Conservation (phyloP, 2,113 vertebrate genomes). For the Malurus alboscapulatus region DNA sequence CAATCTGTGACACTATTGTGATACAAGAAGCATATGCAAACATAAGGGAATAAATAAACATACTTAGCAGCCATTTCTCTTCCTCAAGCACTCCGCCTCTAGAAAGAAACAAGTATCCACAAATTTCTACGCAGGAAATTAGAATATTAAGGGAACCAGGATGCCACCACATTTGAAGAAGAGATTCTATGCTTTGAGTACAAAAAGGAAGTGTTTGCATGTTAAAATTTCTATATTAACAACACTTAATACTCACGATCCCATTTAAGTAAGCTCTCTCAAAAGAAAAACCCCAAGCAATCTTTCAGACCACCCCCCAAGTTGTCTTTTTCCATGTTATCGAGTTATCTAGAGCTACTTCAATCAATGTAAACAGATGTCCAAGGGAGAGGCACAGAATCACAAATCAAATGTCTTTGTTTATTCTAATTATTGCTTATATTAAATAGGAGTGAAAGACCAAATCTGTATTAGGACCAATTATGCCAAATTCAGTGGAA, state of each 20-base stretch:
- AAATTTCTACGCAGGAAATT: not conserved
- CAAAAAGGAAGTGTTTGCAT: not conserved
- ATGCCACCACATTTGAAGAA: not conserved
- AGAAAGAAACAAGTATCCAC: not conserved
- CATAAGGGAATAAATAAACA: not conserved
- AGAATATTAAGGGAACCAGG: not conserved
- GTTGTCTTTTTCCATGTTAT: not conserved
- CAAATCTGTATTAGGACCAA: not conserved
- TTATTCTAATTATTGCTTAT: not conserved
- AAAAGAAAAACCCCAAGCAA: not conserved
- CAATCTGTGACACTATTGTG: not conserved
- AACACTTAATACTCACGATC: not conserved
- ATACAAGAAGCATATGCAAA: not conserved
- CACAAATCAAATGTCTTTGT: not conserved
- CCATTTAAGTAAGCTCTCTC: not conserved
- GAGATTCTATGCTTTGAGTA: not conserved
- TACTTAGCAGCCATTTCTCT: not conserved
- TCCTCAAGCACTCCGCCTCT: not conserved
- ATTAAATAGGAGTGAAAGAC: not conserved
- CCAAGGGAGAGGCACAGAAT: not conserved
- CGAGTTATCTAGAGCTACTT: not conserved
- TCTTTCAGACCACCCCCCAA: not conserved
- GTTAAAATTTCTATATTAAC: not conserved
- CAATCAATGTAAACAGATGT: not conserved
- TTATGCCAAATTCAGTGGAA: not conserved